Percentiles rank a stretch among this genome's conserved stretches.
Evolutionary conservation across 2,888 invertebrate species (phyloP).

Genomic region (Polietes domitor): DNA sequence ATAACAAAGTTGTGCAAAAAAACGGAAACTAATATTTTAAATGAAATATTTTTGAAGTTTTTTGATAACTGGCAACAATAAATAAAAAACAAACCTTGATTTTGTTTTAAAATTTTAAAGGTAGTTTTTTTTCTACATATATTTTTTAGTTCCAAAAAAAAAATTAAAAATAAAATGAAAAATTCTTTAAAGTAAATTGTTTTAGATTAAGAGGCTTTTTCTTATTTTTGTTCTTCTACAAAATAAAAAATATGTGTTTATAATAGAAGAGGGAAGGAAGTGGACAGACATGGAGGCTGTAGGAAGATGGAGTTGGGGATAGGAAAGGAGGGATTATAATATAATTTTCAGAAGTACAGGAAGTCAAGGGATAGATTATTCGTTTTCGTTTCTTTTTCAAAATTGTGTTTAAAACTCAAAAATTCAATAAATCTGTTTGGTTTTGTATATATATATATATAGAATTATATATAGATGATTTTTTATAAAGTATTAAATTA

Average conservation of each 20-base stretch:
- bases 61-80: slow-evolving; percentile 26
- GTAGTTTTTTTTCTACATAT: slow-evolving; percentile 52
- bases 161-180: slow-evolving; percentile 51
- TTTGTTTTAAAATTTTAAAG: slow-evolving; percentile 43
- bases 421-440: slow-evolving; percentile 61
- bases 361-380: slow-evolving; percentile 48
- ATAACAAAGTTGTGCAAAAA: too few relatives aligned
- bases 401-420: slow-evolving; percentile 62
- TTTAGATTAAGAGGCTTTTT: slow-evolving; percentile 35
- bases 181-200: slow-evolving; percentile 51
- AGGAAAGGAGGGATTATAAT: slow-evolving; percentile 11
- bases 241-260: slow-evolving; percentile 45
- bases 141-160: slow-evolving; percentile 53
- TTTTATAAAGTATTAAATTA: slow-evolving; percentile 68
- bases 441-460: slow-evolving; percentile 63
- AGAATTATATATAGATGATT: slow-evolving; percentile 58
- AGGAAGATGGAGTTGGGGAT: slow-evolving; percentile 21
- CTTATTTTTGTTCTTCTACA: slow-evolving; percentile 44
- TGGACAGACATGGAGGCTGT: neutral
- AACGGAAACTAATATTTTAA: slow-evolving; percentile 15
- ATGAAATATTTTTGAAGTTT: slow-evolving; percentile 48
- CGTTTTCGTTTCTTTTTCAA: slow-evolving; percentile 38
- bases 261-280: slow-evolving; percentile 31
- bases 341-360: slow-evolving; percentile 45
- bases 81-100: slow-evolving; percentile 46